A percentile compares a stretch with the other conserved stretches of the same genome.
Evolutionary conservation across 1,140 invertebrate species (phyloP).

Genomic region (Platorchestia sp.): DNA sequence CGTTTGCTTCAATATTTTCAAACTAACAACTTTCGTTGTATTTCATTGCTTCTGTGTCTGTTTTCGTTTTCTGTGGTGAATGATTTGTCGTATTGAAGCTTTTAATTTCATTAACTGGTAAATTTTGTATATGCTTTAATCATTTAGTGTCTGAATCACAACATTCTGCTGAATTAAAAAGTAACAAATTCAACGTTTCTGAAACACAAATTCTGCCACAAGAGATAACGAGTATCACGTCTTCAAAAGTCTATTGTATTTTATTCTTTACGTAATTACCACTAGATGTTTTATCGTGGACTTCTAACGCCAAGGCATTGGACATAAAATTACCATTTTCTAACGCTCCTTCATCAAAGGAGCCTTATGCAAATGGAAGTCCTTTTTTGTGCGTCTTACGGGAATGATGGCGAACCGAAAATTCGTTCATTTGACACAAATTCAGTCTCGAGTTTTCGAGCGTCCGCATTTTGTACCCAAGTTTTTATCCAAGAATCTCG

Average conservation of each 20-base stretch:
- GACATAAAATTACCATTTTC: not conserved
- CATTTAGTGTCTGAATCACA: too few relatives aligned
- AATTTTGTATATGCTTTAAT: too few relatives aligned
- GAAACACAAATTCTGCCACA: not conserved
- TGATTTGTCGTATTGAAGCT: too few relatives aligned
- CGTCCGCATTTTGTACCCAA: not conserved
- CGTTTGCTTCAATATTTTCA: too few relatives aligned
- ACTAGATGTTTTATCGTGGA: not conserved
- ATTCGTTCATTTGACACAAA: not conserved
- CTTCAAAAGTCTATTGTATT: not conserved
- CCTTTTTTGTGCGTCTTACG: not conserved
- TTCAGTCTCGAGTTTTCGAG: not conserved
- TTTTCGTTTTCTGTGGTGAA: too few relatives aligned
- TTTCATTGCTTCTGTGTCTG: too few relatives aligned
- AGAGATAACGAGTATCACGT: not conserved
- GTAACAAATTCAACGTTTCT: not conserved
- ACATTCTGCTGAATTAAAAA: not conserved
- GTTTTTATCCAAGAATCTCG: not conserved
- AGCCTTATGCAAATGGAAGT: not conserved
- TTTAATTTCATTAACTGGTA: too few relatives aligned
- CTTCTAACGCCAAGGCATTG: not conserved
- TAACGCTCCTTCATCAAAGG: not conserved
- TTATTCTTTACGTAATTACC: not conserved
- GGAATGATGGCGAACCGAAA: not conserved
- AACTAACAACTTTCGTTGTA: too few relatives aligned